Conservation (phyloP, 2,888 invertebrate genomes). For the Drosophila vallismaia region DNA sequence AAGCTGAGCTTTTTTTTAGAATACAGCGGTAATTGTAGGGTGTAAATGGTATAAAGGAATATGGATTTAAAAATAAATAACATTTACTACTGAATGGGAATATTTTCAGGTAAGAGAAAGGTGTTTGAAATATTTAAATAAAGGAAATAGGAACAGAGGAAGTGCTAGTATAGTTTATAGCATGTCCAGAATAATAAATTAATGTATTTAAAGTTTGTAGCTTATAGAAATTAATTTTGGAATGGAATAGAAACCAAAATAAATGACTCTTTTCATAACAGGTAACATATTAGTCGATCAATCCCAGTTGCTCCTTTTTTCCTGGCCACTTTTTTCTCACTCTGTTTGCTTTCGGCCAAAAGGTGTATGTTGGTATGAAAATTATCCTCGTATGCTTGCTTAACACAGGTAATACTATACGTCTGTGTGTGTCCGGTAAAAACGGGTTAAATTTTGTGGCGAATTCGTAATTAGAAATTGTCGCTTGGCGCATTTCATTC, state of each 20-base stretch:
- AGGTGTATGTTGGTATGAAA: slow-evolving; percentile 44
- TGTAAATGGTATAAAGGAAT: slow-evolving; percentile 32
- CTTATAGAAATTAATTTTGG: too few species aligned
- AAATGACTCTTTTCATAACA: too few species aligned
- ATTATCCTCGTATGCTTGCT: slow-evolving; percentile 34
- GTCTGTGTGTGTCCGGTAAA: slow-evolving; percentile 52
- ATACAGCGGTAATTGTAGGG: slow-evolving; percentile 37
- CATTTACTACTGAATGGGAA: not conserved
- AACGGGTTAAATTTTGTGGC: slow-evolving; percentile 80
- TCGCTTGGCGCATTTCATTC: slow-evolving; percentile 75
- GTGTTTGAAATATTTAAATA: not conserved
- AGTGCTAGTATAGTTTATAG: not conserved
- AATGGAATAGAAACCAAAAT: too few species aligned
- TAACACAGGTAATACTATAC: slow-evolving; percentile 2
- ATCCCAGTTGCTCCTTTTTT: not conserved
- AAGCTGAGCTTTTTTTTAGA: slow-evolving; percentile 80
- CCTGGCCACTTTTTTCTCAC: slow-evolving; percentile 19
- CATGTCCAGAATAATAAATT: not conserved
- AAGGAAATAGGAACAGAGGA: not conserved
- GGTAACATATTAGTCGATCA: slow-evolving; percentile 9
- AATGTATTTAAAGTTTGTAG: too few species aligned
- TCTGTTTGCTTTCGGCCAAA: slow-evolving; percentile 36
- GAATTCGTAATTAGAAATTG: slow-evolving; percentile 82
- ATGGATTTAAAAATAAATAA: slow-evolving; percentile 21
- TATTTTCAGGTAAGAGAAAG: not conserved